Conservation (phyloP, 2,113 vertebrate genomes). For the Cisticola juncidis region DNA sequence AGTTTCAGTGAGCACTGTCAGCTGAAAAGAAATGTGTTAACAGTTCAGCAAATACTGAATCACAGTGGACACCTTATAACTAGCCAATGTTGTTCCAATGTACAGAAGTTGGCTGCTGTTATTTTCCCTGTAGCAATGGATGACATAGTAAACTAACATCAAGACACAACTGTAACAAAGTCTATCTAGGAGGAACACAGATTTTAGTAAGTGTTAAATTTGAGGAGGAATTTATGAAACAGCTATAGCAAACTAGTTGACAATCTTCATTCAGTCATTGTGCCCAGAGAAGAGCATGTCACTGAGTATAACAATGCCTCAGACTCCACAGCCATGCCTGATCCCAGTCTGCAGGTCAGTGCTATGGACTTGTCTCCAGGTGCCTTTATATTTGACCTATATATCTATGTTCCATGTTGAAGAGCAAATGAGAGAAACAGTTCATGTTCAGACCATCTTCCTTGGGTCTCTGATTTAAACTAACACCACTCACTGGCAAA, state of each 20-base stretch:
- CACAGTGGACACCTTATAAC: background rate
- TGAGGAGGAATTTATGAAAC: background rate
- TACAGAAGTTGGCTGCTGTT: background rate
- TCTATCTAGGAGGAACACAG: background rate
- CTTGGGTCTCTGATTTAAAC: background rate
- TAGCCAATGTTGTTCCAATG: background rate
- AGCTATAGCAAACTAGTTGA: background rate
- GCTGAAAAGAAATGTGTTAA: background rate
- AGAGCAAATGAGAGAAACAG: background rate
- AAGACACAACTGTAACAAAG: background rate
- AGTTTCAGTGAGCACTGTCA: background rate
- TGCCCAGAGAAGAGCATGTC: background rate
- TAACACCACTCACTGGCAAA: background rate
- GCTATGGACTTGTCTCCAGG: background rate
- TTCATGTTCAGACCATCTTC: background rate
- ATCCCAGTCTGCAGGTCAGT: background rate
- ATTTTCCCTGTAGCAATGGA: background rate
- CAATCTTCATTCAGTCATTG: background rate
- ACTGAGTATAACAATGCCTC: background rate
- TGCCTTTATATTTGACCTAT: background rate
- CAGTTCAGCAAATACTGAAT: conserved; percentile 24
- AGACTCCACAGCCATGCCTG: background rate
- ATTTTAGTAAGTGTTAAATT: background rate
- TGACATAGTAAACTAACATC: background rate
- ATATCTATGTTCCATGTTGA: background rate